Base-by-base conservation (phyloP, 2,797 vertebrate species). In the Sebastes melanostomus region DNA sequence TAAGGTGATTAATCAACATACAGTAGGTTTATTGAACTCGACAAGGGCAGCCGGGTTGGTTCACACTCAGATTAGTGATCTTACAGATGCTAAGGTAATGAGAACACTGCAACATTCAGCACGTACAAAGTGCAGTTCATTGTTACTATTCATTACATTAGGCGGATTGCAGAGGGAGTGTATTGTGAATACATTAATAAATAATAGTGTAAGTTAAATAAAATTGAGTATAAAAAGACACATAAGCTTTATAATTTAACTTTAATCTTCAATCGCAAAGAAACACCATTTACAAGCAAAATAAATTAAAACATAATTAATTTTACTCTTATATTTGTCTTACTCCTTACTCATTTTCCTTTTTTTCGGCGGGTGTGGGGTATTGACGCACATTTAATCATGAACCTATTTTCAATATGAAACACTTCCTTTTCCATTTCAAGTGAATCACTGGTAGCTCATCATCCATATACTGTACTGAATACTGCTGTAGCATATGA, bases 1-100 rank as follows among this genome's bases (percentile, higher is more conserved):
- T 74, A 76, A 87, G 78, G 83, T 86, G 80, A 92, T 92, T 88
- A 90, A 93, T 92, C 89, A 89, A 82, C 84, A 62, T 83, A 72
- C 72, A 25, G 70, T 60, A 25, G 63, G 70, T 72, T 81, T 81
- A 81, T 79, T 88, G 86, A 82, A 83, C 77, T 46, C 32, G 60
- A 77, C 75, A 71, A 42, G 71, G 63, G 61, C 32, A 34, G 76
- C 27, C 2, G 16, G 20, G n/a, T 3, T 77, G 36, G 79, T 80
- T 72, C 46, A 56, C 77, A 36, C 52, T 58, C 24, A 63, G 22
- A 80, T 73, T 72, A 75, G 58, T 78, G 66, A 80, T 78, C 50
- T 69, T 59, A 61, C 66, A 68, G 66, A 59, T 42, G 46, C 55
- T 52, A n/a, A 80, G 24, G 66, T 82, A 84, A 81, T 79, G 80